Evolutionary conservation across 2,797 vertebrate species (phyloP).

Genomic region (Cephalopachus bancanus): DNA sequence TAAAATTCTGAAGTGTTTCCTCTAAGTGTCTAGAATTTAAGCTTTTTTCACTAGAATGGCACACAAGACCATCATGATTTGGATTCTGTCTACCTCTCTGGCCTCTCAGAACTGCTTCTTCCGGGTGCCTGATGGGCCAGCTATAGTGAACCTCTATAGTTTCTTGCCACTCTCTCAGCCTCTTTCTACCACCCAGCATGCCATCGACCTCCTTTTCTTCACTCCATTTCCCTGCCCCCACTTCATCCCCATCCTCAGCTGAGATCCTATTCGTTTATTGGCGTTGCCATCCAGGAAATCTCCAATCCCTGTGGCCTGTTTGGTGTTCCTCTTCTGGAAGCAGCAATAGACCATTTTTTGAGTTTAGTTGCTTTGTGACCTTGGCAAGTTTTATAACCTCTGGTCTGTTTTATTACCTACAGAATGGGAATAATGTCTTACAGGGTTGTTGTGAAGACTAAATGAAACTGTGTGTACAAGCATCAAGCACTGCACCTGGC

Average conservation of each 20-base stretch:
- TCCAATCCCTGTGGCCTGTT: not conserved
- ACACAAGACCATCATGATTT: not conserved
- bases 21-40: not conserved
- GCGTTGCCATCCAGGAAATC: not conserved
- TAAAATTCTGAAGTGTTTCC: not conserved
- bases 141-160: not conserved
- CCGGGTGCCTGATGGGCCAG: not conserved
- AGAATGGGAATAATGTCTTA: not conserved
- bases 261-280: not conserved
- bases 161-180: not conserved
- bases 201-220: not conserved
- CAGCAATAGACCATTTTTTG: not conserved
- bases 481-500: not conserved
- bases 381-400: not conserved
- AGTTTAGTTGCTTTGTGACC: not conserved
- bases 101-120: not conserved
- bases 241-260: not conserved
- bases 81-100: not conserved
- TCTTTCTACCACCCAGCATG: not conserved
- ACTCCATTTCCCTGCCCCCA: not conserved
- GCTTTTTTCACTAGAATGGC: not conserved
- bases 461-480: not conserved
- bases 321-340: not conserved
- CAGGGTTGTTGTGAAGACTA: not conserved
- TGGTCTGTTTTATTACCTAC: slow-evolving; percentile 22